Conservation (phyloP, 1,140 invertebrate genomes). For the Batillaria attramentaria region DNA sequence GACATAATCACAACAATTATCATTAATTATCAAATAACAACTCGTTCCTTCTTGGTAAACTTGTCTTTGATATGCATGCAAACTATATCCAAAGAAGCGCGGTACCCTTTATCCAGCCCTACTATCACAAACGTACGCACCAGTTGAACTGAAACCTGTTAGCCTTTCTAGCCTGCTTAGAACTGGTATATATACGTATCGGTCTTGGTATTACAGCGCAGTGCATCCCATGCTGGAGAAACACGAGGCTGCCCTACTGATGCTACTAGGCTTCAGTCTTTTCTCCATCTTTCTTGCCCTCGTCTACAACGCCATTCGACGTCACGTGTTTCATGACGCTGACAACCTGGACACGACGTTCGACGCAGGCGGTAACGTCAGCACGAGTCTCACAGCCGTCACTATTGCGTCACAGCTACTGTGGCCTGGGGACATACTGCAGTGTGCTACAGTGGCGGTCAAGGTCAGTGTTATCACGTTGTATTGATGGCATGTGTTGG, state of each 20-base stretch:
- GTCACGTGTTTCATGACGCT: conserved; percentile 61
- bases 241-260: conserved; percentile 53
- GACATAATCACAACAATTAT: too few species aligned
- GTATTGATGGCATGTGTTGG: too few species aligned
- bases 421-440: conserved; percentile 61
- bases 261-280: conserved; percentile 59
- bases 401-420: conserved; percentile 60
- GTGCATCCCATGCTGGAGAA: conserved; percentile 41
- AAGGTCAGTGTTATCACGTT: too few species aligned
- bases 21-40: too few species aligned
- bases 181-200: too few species aligned
- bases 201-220: not conserved
- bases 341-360: conserved; percentile 67
- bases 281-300: conserved; percentile 59
- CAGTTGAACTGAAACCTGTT: not conserved
- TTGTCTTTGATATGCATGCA: too few species aligned
- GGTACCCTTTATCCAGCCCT: not conserved
- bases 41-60: too few species aligned
- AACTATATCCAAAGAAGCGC: too few species aligned
- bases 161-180: not conserved
- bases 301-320: conserved; percentile 58
- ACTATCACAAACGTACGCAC: too few species aligned
- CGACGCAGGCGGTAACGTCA: conserved; percentile 68
- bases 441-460: conserved; percentile 59
- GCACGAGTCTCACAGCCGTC: conserved; percentile 56